Conservation (phyloP, 1,140 invertebrate genomes). For the Kradibia gibbosae region DNA sequence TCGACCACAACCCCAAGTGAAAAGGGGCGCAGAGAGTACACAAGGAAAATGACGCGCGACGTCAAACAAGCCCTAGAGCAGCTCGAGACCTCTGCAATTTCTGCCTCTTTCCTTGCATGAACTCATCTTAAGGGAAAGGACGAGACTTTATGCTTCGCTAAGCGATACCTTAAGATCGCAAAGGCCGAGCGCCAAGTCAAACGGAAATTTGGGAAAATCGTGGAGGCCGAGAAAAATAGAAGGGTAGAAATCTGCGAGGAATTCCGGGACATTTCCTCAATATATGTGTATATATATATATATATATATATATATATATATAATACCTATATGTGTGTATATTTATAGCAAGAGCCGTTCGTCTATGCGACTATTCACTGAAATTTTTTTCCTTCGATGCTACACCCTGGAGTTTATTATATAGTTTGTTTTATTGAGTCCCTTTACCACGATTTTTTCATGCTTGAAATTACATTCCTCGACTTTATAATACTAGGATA, state of each 20-base stretch:
- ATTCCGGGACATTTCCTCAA: slow-evolving; percentile 32
- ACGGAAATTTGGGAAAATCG: slow-evolving; percentile 56
- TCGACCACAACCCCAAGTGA: slow-evolving; percentile 19
- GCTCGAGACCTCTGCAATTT: slow-evolving; percentile 49
- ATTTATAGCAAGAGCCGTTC: background rate
- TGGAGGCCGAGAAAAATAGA: slow-evolving; percentile 3
- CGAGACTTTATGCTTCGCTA: slow-evolving; percentile 53
- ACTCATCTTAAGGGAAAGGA: slow-evolving; percentile 50
- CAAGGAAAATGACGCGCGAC: slow-evolving; percentile 53
- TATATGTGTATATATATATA: too few relatives aligned
- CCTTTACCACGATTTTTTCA: background rate
- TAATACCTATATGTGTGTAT: too few relatives aligned
- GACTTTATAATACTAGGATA: background rate
- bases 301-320: too few relatives aligned
- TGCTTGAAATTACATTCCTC: background rate
- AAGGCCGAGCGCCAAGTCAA: slow-evolving; percentile 43
- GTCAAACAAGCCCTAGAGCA: slow-evolving; percentile 13
- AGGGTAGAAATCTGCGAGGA: slow-evolving; percentile 50
- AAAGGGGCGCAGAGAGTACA: slow-evolving; percentile 15
- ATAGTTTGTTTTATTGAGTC: slow-evolving; percentile 8
- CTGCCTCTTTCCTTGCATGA: slow-evolving; percentile 55
- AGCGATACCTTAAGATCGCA: slow-evolving; percentile 31
- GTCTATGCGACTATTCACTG: background rate
- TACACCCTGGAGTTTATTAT: background rate
- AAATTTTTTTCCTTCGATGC: background rate